phyloP scores from a whole-genome alignment of 30 jellyfish, hydroid and myxozoan species.

The Cassiopea xamachana region DNA sequence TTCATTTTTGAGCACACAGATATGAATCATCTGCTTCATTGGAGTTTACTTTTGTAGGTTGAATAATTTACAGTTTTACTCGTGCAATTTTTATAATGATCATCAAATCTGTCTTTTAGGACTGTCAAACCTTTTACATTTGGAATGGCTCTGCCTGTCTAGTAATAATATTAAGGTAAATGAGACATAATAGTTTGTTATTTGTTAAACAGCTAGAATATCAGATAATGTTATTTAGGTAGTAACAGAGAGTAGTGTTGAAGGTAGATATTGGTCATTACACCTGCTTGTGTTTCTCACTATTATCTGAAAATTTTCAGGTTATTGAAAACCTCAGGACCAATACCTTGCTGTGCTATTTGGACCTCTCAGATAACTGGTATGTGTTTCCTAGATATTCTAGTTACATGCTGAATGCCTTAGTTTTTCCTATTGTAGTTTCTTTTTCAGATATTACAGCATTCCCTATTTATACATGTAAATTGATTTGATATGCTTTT shows the following conservation, averaged over 20 bases:
- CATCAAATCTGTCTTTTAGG: conserved; percentile 25
- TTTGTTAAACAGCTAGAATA: too few species aligned
- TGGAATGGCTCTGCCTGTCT: conserved; percentile 70
- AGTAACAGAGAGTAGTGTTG: too few species aligned
- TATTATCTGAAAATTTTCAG: not conserved
- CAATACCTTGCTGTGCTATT: conserved; percentile 6
- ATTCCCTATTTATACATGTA: too few species aligned
- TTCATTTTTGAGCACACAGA: not conserved
- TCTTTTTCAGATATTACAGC: too few species aligned
- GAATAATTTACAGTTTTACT: too few species aligned
- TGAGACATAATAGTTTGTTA: not conserved
- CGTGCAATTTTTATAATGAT: not conserved
- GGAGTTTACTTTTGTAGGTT: too few species aligned
- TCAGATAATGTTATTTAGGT: too few species aligned
- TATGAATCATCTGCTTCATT: too few species aligned
- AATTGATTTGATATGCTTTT: too few species aligned
- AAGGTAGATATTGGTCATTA: too few species aligned
- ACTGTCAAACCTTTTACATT: conserved; percentile 23
- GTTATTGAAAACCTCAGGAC: conserved; percentile 1
- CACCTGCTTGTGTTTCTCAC: not conserved
- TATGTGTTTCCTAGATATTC: not conserved
- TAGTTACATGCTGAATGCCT: not conserved
- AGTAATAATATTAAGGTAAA: conserved; percentile 51
- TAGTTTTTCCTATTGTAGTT: too few species aligned
- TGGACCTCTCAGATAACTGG: conserved; percentile 59